Conservation (phyloP, 2,797 vertebrate genomes). For the Gephyroberyx darwinii region DNA sequence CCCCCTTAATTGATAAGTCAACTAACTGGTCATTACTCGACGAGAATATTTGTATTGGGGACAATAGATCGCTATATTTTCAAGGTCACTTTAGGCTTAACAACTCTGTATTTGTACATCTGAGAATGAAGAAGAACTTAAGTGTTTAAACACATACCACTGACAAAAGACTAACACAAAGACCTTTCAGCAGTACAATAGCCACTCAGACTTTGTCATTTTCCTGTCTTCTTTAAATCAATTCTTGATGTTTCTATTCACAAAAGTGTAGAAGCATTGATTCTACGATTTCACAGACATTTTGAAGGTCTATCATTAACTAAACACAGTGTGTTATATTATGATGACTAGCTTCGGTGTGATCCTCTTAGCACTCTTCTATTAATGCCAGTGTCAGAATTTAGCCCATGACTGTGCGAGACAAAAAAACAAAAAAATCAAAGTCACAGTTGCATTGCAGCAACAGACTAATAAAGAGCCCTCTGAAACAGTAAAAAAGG, state of each 20-base stretch:
- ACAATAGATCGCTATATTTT: neutral
- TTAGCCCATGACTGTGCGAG: constrained; percentile 26
- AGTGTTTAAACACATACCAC: constrained; percentile 17
- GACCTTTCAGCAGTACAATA: constrained; percentile 33
- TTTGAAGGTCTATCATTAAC: constrained; percentile 31
- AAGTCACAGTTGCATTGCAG: neutral
- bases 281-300: constrained; percentile 37
- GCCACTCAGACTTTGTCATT: neutral
- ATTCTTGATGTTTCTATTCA: constrained; percentile 40
- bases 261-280: constrained; percentile 45
- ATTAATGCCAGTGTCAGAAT: constrained; percentile 40
- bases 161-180: constrained; percentile 33
- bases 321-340: constrained; percentile 44
- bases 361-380: constrained; percentile 23
- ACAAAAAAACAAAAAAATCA: neutral
- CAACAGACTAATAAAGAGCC: neutral
- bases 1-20: neutral
- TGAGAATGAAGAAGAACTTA: constrained; percentile 28
- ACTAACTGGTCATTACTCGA: neutral
- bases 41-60: neutral
- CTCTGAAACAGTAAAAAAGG: constrained; percentile 40
- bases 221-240: constrained; percentile 35
- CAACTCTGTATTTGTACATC: constrained; percentile 25
- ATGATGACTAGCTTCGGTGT: constrained; percentile 26
- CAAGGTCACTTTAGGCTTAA: constrained; percentile 39